Conservation (phyloP, 2,888 invertebrate genomes). For the Phlogophora meticulosa region DNA sequence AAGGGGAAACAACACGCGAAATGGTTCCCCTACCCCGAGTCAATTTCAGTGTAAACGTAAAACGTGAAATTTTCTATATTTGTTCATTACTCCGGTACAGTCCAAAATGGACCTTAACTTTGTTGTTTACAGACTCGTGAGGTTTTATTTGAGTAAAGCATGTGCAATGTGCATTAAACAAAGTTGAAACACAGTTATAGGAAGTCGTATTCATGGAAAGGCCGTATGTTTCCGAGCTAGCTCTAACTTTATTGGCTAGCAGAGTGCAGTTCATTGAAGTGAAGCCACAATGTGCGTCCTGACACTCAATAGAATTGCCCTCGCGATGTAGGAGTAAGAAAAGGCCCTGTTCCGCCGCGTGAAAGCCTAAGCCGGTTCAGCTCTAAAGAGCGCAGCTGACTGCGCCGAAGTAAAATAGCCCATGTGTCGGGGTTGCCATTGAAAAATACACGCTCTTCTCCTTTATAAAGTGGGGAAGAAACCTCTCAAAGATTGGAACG, state of each 20-base stretch:
- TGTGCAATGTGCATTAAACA: not conserved
- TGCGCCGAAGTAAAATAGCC: constrained; percentile 72
- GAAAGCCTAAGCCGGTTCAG: constrained; percentile 81
- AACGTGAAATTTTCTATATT: constrained; percentile 57
- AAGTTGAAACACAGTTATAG: constrained; percentile 49
- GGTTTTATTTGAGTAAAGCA: constrained; percentile 15
- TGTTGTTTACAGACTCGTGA: constrained; percentile 4
- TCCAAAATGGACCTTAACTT: constrained; percentile 18
- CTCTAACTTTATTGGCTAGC: constrained; percentile 71
- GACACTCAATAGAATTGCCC: constrained; percentile 79
- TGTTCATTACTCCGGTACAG: constrained; percentile 43
- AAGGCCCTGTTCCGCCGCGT: constrained; percentile 78
- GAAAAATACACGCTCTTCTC: constrained; percentile 74
- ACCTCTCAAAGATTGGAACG: constrained; percentile 56
- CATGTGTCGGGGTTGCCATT: constrained; percentile 71
- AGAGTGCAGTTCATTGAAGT: constrained; percentile 72
- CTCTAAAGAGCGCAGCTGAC: constrained; percentile 72
- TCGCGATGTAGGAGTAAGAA: constrained; percentile 74
- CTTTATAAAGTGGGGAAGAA: constrained; percentile 66
- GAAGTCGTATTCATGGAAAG: constrained; percentile 47
- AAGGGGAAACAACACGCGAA: constrained; percentile 67
- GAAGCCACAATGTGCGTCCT: constrained; percentile 73
- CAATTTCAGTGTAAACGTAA: constrained; percentile 60
- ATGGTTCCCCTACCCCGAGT: constrained; percentile 65
- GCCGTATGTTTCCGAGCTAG: constrained; percentile 45